These are phyloP conservation scores for Orius laevigatus DNA, from an alignment of 1,140 invertebrate genomes.

Conservation along the genomic window DNA sequence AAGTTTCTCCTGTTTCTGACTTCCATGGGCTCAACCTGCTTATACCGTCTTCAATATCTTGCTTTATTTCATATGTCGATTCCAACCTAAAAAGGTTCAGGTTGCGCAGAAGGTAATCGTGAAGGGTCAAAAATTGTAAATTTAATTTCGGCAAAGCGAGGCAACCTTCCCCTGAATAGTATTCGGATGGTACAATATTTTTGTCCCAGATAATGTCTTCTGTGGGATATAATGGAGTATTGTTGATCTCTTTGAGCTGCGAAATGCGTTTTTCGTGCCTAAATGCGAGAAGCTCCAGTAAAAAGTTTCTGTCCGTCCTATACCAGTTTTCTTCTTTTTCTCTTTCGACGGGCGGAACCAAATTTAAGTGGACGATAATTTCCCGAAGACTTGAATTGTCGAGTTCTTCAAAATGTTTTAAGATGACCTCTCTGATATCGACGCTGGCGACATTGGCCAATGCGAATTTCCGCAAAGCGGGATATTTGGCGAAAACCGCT, in stretches of 20 bases:
- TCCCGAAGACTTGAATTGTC: slow-evolving; percentile 4
- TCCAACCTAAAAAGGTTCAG: slow-evolving; percentile 96
- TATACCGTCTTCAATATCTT: slow-evolving; percentile 98
- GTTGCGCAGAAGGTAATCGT: slow-evolving; percentile 95
- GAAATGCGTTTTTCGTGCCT: slow-evolving; percentile 77
- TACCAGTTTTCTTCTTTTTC: slow-evolving; percentile 52
- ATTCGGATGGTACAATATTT: slow-evolving; percentile 94
- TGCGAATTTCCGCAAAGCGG: slow-evolving; percentile 70
- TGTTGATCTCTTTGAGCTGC: slow-evolving; percentile 87
- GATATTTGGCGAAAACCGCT: slow-evolving; percentile 84
- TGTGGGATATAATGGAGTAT: slow-evolving; percentile 97
- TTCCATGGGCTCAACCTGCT: slow-evolving; percentile 27
- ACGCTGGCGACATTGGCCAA: slow-evolving; percentile 87
- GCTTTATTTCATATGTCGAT: slow-evolving; percentile 93
- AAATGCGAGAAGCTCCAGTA: slow-evolving; percentile 64
- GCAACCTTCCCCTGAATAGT: slow-evolving; percentile 88
- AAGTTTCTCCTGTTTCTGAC: slow-evolving; percentile 34
- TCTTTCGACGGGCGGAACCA: slow-evolving; percentile 61
- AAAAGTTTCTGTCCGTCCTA: slow-evolving; percentile 57
- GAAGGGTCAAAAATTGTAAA: slow-evolving; percentile 93
- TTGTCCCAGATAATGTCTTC: slow-evolving; percentile 99
- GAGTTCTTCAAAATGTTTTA: slow-evolving; percentile 60
- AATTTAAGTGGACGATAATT: slow-evolving; percentile 30
- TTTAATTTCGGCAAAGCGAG: slow-evolving; percentile 95
- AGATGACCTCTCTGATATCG: slow-evolving; percentile 68